These are phyloP conservation scores for Tromatobia lineatoria DNA, from an alignment of 2,888 invertebrate genomes.

Conservation along the genomic window DNA sequence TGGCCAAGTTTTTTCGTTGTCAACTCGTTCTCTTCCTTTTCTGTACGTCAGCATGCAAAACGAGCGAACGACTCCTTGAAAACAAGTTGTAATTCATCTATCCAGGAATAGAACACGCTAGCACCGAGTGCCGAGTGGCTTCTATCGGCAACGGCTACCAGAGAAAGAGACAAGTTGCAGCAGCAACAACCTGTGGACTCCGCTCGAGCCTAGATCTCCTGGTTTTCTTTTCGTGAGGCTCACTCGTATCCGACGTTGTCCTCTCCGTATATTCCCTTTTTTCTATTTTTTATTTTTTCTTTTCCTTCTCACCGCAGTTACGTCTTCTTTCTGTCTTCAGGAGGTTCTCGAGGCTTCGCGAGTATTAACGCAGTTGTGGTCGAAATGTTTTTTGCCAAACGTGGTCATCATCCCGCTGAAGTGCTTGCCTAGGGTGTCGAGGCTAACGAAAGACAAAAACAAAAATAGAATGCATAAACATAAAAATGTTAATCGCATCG, in stretches of 20 bases:
- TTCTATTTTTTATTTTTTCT: background rate
- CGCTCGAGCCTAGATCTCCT: background rate
- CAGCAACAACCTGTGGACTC: conserved; percentile 19
- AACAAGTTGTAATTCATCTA: conserved; percentile 78
- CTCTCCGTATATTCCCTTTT: background rate
- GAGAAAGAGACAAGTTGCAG: background rate
- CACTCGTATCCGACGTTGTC: background rate
- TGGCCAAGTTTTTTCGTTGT: background rate
- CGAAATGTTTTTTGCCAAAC: conserved; percentile 34
- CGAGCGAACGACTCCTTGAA: conserved; percentile 70
- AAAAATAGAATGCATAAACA: too few relatives aligned
- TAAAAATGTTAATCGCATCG: conserved; percentile 41
- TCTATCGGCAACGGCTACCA: background rate
- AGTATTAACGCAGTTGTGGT: conserved; percentile 42
- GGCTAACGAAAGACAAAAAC: too few relatives aligned
- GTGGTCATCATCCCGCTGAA: background rate
- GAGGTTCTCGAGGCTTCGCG: background rate
- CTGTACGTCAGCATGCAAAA: conserved; percentile 66
- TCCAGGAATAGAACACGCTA: conserved; percentile 68
- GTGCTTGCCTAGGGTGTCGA: background rate
- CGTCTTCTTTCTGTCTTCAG: conserved; percentile 38
- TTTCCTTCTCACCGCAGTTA: conserved; percentile 28
- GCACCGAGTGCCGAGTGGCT: conserved; percentile 12
- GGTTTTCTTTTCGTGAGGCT: conserved; percentile 26
- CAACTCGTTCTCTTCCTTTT: background rate